phyloP scores from a whole-genome alignment of 1,140 invertebrate species.

The Papilio polytes region DNA sequence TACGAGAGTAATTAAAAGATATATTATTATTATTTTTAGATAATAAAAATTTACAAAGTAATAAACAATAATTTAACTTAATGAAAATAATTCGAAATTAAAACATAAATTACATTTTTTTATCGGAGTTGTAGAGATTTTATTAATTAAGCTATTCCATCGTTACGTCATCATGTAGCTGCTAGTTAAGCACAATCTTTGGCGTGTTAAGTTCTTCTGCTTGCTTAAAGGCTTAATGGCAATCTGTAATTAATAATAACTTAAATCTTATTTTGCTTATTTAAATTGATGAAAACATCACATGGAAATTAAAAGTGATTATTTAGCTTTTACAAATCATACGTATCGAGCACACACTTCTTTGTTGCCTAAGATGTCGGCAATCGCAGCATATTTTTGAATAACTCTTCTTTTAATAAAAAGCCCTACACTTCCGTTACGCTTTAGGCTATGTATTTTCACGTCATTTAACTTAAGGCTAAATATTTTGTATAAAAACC shows the following conservation, averaged over 20 bases:
- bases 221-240: not conserved
- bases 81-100: constrained; percentile 18
- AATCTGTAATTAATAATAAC: constrained; percentile 4
- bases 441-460: too few relatives aligned
- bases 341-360: too few relatives aligned
- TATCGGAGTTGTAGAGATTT: not conserved
- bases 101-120: not conserved
- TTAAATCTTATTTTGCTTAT: not conserved
- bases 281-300: not conserved
- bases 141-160: not conserved
- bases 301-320: too few relatives aligned
- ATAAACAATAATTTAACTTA: constrained; percentile 30
- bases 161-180: not conserved
- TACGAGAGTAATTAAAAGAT: not conserved
- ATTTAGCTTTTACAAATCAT: too few relatives aligned
- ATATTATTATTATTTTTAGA: constrained; percentile 25
- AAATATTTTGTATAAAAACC: too few relatives aligned
- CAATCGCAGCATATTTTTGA: too few relatives aligned
- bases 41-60: constrained; percentile 36
- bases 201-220: not conserved
- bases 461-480: too few relatives aligned
- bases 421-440: too few relatives aligned
- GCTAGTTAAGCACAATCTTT: not conserved
- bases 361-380: too few relatives aligned
- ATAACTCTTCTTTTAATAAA: too few relatives aligned